phyloP scores from a whole-genome alignment of 2,888 invertebrate genomes.

The Cabera pusaria region DNA sequence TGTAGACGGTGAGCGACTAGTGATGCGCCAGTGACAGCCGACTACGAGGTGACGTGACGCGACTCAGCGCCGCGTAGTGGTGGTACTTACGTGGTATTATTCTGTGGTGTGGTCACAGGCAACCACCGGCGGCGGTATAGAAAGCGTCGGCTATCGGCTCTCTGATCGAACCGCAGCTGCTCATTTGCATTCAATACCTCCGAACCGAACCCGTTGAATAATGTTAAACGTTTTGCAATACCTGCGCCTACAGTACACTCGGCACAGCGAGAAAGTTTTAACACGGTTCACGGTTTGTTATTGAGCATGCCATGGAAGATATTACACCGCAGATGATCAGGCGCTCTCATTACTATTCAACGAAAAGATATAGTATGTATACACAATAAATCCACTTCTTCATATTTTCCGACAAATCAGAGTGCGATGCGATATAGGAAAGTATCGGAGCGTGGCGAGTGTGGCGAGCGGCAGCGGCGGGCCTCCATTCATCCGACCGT shows the following conservation, averaged over 20 bases:
- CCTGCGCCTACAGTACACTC: constrained; percentile 1
- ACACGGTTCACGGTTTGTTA: background rate
- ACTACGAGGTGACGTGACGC: too few relatives aligned
- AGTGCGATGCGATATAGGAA: too few relatives aligned
- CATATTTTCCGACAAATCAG: constrained; percentile 2
- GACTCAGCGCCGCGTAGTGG: too few relatives aligned
- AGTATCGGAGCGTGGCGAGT: too few relatives aligned
- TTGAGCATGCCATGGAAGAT: too few relatives aligned
- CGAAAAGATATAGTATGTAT: too few relatives aligned
- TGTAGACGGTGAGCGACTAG: too few relatives aligned
- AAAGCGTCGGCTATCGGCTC: constrained; percentile 6
- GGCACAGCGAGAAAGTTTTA: constrained; percentile 6
- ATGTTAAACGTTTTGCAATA: constrained; percentile 14
- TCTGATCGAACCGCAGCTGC: constrained; percentile 5
- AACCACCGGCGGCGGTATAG: constrained; percentile 1
- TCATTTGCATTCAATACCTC: constrained; percentile 15
- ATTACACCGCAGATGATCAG: too few relatives aligned
- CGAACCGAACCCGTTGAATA: constrained; percentile 7
- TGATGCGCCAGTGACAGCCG: too few relatives aligned
- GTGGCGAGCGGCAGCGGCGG: background rate
- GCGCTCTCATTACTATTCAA: too few relatives aligned
- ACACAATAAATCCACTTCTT: background rate
- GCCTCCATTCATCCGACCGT: constrained; percentile 2
- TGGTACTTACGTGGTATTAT: too few relatives aligned
- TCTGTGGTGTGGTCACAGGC: too few relatives aligned